Evolutionary conservation across 2,888 invertebrate genomes (phyloP).

Genomic region (Pammene fasciana): DNA sequence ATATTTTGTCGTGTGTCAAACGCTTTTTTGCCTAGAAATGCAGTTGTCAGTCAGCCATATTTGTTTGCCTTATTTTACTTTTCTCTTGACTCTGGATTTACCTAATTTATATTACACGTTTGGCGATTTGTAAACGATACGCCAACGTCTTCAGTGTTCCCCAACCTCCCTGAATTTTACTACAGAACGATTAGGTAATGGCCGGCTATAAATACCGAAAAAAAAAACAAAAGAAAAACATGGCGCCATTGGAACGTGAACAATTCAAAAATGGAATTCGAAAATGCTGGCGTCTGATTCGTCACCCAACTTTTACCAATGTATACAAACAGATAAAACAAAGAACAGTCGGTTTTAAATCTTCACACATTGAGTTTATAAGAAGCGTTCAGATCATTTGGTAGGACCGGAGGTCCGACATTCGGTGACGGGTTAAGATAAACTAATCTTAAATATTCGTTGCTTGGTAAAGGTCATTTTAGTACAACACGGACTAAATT

Average conservation of each 20-base stretch:
- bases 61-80: no score
- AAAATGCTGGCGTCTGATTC: slow-evolving; percentile 59
- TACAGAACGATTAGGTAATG: slow-evolving; percentile 5
- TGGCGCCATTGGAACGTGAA: slow-evolving; percentile 63
- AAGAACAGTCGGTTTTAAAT: slow-evolving; percentile 12
- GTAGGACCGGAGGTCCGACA: slow-evolving; percentile 44
- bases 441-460: slow-evolving; percentile 66
- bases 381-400: slow-evolving; percentile 9
- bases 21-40: no score
- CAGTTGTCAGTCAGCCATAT: no score
- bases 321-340: slow-evolving; percentile 23
- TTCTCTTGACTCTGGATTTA: no score
- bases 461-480: slow-evolving; percentile 54
- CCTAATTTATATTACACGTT: no score
- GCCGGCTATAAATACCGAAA: slow-evolving; percentile 42
- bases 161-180: slow-evolving; percentile 11
- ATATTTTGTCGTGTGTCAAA: no score
- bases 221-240: slow-evolving; percentile 50
- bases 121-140: no score
- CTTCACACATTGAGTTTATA: not conserved
- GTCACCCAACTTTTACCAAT: slow-evolving; percentile 59
- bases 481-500: slow-evolving; percentile 41
- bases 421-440: slow-evolving; percentile 58
- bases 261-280: slow-evolving; percentile 66
- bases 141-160: no score